Evolutionary conservation across 2,888 invertebrate genomes (phyloP), one percentile per base, ranked within the genome.

Genomic region (Metalampra italica): DNA sequence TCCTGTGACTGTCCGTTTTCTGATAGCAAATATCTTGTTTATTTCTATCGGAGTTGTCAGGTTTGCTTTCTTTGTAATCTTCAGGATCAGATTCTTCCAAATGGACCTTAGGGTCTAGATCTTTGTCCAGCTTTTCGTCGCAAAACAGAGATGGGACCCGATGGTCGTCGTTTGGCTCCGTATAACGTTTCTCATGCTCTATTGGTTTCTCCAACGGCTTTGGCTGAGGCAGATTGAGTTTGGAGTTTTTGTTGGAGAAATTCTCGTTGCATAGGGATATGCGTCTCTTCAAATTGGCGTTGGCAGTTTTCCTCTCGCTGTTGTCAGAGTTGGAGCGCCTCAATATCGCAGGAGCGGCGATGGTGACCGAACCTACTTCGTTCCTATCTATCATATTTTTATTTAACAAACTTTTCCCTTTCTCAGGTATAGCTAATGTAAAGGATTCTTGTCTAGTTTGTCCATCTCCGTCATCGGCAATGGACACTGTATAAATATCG

Each of bases 401-500:
- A 54, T 82, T 86, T 29, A 90, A 56, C 45, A 90, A 72, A 57
- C 84, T 87, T 54, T 88, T 89, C 9, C 84, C 78, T 55, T 87
- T 90, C 55, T 90, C 90, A 13, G 90, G 88, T 60, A 90, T 86
- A 3, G 89, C 80, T 37, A 90, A 62, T 8, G 88, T 88, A 51
- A 88, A 86, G 0, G 86, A 85, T 45, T 85, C 76, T 56, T 87
- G 86, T 9, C 72, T 71, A 3, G 70, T 71, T 50, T 84, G 76
- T 0, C 75, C 83, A 12, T 83, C 86, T 51, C 83, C 85, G 13
- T 88, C 89, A 38, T 90, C 88, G 8, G 87, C 84, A 59, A 90
- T 90, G 2, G 90, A 90, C 5, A 90, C 89, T 1, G 90, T 90
- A 52, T 89, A 90, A 56, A 90, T 86, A 53, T 90, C 86, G 49